Evolutionary conservation across 1,140 invertebrate species (phyloP).

Genomic region (Achatina immaculata): DNA sequence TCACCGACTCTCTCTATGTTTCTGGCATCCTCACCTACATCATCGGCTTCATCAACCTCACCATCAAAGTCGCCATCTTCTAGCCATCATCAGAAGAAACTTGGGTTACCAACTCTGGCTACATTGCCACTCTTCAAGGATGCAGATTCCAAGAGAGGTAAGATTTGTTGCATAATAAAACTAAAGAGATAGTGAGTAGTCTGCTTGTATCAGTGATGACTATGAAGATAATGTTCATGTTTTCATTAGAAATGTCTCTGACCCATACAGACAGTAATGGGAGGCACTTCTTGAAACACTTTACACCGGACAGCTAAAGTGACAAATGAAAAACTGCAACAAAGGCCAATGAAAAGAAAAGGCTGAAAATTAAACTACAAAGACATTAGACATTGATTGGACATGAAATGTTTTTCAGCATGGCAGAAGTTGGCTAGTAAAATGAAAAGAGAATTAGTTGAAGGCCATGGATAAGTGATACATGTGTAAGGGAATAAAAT

Average conservation of each 20-base stretch:
- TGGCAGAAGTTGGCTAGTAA: neutral
- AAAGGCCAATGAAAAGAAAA: too few relatives aligned
- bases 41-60: conserved; percentile 39
- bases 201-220: too few relatives aligned
- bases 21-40: conserved; percentile 23
- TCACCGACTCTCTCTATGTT: conserved; percentile 1
- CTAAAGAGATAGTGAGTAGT: neutral
- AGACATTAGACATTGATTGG: too few relatives aligned
- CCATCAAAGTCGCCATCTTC: conserved; percentile 40
- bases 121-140: conserved; percentile 52
- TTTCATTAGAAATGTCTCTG: too few relatives aligned
- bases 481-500: too few relatives aligned
- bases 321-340: too few relatives aligned
- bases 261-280: too few relatives aligned
- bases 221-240: too few relatives aligned
- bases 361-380: too few relatives aligned
- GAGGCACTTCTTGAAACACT: too few relatives aligned
- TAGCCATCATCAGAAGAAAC: conserved; percentile 29
- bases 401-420: neutral
- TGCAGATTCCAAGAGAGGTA: conserved; percentile 32
- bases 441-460: neutral
- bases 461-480: too few relatives aligned
- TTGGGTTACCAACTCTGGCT: conserved; percentile 47
- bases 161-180: conserved; percentile 19
- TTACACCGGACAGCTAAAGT: too few relatives aligned